Conservation (phyloP, 1,140 invertebrate genomes). For the Trachelipus rathkii region DNA sequence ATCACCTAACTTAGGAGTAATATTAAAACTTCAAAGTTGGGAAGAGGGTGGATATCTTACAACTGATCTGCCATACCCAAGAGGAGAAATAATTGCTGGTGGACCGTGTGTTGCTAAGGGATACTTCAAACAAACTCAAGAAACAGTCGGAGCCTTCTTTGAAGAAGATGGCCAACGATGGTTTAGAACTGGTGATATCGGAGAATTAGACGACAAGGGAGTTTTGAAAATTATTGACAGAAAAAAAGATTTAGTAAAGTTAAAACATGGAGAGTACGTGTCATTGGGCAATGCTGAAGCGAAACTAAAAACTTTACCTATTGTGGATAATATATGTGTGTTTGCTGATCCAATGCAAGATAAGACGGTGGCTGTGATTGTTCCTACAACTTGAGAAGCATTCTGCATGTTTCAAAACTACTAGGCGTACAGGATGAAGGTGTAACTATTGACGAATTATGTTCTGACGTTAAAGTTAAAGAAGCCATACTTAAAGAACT, state of each 20-base stretch:
- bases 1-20: constrained; percentile 76
- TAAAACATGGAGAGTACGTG: constrained; percentile 95
- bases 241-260: constrained; percentile 96
- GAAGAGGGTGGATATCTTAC: constrained; percentile 89
- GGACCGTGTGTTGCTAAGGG: constrained; percentile 86
- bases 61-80: constrained; percentile 81
- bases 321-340: constrained; percentile 94
- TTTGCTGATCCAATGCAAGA: constrained; percentile 80
- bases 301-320: constrained; percentile 82
- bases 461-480: constrained; percentile 64
- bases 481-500: constrained; percentile 72
- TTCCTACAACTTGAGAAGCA: constrained; percentile 55
- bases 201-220: constrained; percentile 78
- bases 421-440: constrained; percentile 50
- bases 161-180: constrained; percentile 73
- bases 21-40: constrained; percentile 88
- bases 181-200: constrained; percentile 96
- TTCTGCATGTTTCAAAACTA: constrained; percentile 29
- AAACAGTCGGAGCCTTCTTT: constrained; percentile 87
- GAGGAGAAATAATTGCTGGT: constrained; percentile 85
- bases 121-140: constrained; percentile 87
- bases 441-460: constrained; percentile 67
- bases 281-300: constrained; percentile 85
- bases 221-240: constrained; percentile 61
- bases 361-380: constrained; percentile 84